Base-by-base conservation (phyloP, 2,113 vertebrate genomes). In the Paratilapia polleni region DNA sequence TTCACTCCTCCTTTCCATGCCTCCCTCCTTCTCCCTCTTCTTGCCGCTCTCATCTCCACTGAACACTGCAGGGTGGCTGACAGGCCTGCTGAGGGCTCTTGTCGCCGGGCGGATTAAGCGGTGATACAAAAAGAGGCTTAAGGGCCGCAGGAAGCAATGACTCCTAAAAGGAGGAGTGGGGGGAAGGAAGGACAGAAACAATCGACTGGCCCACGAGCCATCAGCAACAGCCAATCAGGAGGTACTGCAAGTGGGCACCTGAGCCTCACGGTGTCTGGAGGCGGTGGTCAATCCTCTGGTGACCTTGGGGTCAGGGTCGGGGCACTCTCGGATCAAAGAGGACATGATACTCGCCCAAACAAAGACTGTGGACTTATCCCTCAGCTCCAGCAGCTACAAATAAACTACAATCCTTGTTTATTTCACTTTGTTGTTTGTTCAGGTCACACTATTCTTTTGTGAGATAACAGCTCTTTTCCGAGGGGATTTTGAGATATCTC, bases 101-200 rank as follows among this genome's bases (percentile, higher is more conserved):
- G 94, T 95, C 88, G 87, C 91, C 66, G 88, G 85, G 64, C 74
- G 93, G 94, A 95, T 96, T 95, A 95, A 94, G 90, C 79, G 31
- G 88, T 84, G 93, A 94, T 94, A 93, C 91, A 94, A 92, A 95
- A 95, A 95, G 94, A 94, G 92, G 94, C 90, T 94, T 94, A 93
- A 88, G 75, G 85, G 82, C 91, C 75, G 52, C 83, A 92, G 92
- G 91, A 94, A 95, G 94, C 90, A 90, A 90, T 91, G 93, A 91
- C 86, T 93, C 89, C 85, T 86, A 87, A 93, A 88, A 87, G 80
- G 77, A 85, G 80, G 43, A 20, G 36, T 22, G 15, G 63, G 54
- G 59, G 12, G 54, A 20, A 5, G 49, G n/a, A 11, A 38, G 85
- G 60, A 70, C 22, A 52, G 78, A 61, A 36, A 90, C 85, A 87